These are phyloP conservation scores for Eupithecia abbreviata DNA, from an alignment of 2,888 invertebrate species.

Conservation along the genomic window DNA sequence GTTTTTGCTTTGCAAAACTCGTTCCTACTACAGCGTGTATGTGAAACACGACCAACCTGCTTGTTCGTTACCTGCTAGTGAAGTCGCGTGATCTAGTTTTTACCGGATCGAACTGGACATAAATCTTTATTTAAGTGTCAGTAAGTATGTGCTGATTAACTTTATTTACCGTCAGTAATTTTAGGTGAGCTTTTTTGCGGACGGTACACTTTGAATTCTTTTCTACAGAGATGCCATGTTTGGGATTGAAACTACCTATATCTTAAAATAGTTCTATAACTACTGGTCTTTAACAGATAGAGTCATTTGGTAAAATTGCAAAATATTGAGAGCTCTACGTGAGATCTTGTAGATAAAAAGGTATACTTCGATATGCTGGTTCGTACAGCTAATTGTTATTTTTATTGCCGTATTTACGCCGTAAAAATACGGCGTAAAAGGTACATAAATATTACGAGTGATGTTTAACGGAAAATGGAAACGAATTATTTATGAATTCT, in stretches of 20 bases:
- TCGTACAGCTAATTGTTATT: slow-evolving; percentile 37
- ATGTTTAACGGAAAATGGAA: slow-evolving; percentile 39
- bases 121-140: slow-evolving; percentile 65
- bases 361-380: slow-evolving; percentile 22
- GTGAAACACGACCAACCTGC: slow-evolving; percentile 44
- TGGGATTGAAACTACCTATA: slow-evolving; percentile 56
- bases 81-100: slow-evolving; percentile 56
- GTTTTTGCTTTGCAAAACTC: slow-evolving; percentile 45
- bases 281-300: slow-evolving; percentile 60
- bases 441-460: slow-evolving; percentile 10
- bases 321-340: slow-evolving; percentile 56
- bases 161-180: slow-evolving; percentile 64
- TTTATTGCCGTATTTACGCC: neutral
- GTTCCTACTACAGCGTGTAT: slow-evolving; percentile 32
- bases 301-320: slow-evolving; percentile 71
- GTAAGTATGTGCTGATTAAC: slow-evolving; percentile 61
- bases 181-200: slow-evolving; percentile 60
- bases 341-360: neutral
- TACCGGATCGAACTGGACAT: slow-evolving; percentile 51
- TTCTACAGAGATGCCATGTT: slow-evolving; percentile 62
- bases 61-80: slow-evolving; percentile 43
- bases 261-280: slow-evolving; percentile 62
- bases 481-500: slow-evolving; percentile 35
- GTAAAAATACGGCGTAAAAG: neutral
- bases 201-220: slow-evolving; percentile 64